Evolutionary conservation across 2,888 invertebrate species (phyloP).

Genomic region (Hofmannophila pseudospretella): DNA sequence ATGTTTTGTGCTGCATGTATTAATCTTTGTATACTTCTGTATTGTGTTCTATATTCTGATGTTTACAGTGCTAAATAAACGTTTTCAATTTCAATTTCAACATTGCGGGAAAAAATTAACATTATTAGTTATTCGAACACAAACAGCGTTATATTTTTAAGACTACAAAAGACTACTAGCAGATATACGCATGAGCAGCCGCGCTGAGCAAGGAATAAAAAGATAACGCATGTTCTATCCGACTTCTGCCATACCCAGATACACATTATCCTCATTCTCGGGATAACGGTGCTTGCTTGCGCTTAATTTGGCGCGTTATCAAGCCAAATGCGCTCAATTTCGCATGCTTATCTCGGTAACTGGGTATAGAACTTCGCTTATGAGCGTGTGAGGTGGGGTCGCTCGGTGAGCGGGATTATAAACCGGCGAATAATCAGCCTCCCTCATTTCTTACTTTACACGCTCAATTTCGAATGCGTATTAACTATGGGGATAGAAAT

Average conservation of each 20-base stretch:
- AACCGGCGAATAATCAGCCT: neutral
- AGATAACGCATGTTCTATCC: slow-evolving; percentile 1
- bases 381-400: slow-evolving; percentile 16
- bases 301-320: slow-evolving; percentile 26
- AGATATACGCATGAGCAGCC: neutral
- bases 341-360: slow-evolving; percentile 25
- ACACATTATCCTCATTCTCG: slow-evolving; percentile 2
- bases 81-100: too few species aligned
- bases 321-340: slow-evolving; percentile 25
- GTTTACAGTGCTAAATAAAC: too few species aligned
- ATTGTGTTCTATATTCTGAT: too few species aligned
- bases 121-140: too few species aligned
- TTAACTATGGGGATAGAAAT: too few species aligned
- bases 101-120: too few species aligned
- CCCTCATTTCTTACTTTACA: too few species aligned
- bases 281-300: slow-evolving; percentile 10
- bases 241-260: neutral
- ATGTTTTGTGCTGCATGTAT: too few species aligned
- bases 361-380: slow-evolving; percentile 24
- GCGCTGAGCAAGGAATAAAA: neutral
- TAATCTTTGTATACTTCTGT: too few species aligned
- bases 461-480: too few species aligned
- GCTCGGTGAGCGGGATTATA: slow-evolving; percentile 17
- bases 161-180: too few species aligned
- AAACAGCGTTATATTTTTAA: too few species aligned